Percentiles rank a stretch among this genome's conserved stretches.
phyloP scores from a whole-genome alignment of 2,797 vertebrate species.

The Craterocephalus amniculus region DNA sequence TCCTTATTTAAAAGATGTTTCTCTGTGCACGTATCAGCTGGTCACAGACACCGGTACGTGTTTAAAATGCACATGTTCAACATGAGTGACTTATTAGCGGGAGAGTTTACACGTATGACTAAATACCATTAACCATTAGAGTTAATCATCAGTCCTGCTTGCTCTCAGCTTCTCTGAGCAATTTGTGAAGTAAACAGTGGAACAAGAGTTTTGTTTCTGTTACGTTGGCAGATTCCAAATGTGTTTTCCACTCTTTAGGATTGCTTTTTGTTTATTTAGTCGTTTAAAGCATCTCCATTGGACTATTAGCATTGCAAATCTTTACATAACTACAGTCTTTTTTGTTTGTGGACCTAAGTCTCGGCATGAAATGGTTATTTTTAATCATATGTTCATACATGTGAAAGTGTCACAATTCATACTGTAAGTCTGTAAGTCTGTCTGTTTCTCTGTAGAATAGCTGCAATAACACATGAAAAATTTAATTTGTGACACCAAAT shows the following conservation, averaged over 20 bases:
- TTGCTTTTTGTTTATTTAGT: not conserved
- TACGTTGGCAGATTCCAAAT: not conserved
- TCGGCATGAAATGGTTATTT: not conserved
- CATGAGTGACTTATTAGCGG: slow-evolving; percentile 36
- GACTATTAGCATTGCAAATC: not conserved
- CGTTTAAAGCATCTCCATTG: not conserved
- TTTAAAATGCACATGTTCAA: slow-evolving; percentile 17
- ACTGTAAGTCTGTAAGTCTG: no score
- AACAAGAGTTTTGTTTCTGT: slow-evolving; percentile 13
- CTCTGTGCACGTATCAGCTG: slow-evolving; percentile 5
- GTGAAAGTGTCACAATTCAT: not conserved
- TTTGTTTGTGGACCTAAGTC: not conserved
- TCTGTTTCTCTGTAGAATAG: no score
- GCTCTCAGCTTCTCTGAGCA: slow-evolving; percentile 27
- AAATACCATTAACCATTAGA: slow-evolving; percentile 32
- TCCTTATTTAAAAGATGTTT: not conserved
- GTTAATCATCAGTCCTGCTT: slow-evolving; percentile 53
- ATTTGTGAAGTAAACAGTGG: slow-evolving; percentile 59
- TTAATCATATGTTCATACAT: not conserved
- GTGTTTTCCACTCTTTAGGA: slow-evolving; percentile 2
- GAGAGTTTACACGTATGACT: slow-evolving; percentile 54
- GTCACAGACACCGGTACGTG: slow-evolving; percentile 17
- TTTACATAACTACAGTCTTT: no score
- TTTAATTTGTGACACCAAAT: no score
- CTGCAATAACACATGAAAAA: no score